Conservation (phyloP, 2,888 invertebrate species). For the Eristalis arbustorum region DNA sequence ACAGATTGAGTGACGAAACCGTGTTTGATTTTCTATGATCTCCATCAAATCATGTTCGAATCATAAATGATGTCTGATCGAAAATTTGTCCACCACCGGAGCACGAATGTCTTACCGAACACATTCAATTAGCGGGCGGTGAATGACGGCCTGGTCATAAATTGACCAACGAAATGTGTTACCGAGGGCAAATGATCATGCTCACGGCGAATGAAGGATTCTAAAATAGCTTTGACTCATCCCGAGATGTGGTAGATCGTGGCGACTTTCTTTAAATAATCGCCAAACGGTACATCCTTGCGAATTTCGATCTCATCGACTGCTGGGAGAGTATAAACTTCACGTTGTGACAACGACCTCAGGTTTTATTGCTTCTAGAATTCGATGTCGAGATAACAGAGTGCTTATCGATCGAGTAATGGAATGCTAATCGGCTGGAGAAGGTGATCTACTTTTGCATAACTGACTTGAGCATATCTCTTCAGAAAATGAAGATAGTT, state of each 20-base stretch:
- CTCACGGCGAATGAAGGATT: neutral
- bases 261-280: neutral
- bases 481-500: neutral
- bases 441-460: neutral
- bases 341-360: neutral
- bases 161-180: constrained; percentile 25
- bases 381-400: neutral
- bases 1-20: constrained; percentile 39
- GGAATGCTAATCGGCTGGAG: neutral
- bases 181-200: constrained; percentile 25
- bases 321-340: neutral
- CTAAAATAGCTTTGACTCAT: neutral
- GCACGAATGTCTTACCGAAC: neutral
- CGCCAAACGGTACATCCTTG: neutral
- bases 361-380: neutral
- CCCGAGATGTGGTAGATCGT: too few relatives aligned
- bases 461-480: neutral
- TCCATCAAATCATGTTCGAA: constrained; percentile 2
- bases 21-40: neutral
- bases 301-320: neutral
- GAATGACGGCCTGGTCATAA: constrained; percentile 6
- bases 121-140: constrained; percentile 25
- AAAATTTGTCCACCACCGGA: neutral
- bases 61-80: neutral
- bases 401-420: neutral